Conservation (phyloP, 2,113 vertebrate species). For the Carettochelys insculpta region DNA sequence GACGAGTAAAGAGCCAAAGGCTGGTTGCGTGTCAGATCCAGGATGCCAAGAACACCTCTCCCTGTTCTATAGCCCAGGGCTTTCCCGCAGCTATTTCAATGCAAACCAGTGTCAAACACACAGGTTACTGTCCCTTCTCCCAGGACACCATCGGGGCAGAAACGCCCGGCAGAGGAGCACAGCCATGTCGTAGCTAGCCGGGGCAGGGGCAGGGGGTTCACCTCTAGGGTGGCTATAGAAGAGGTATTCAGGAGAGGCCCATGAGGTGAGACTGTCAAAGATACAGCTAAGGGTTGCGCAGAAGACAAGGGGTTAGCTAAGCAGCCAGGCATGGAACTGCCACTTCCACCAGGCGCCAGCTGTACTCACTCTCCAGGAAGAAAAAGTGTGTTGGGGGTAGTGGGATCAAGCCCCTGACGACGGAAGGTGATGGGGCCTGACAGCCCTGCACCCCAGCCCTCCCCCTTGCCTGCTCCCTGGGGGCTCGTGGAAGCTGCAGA, state of each 20-base stretch:
- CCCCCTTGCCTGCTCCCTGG: background rate
- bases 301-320: background rate
- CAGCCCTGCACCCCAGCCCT: background rate
- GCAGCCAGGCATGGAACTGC: background rate
- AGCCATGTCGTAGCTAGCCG: background rate
- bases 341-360: no score
- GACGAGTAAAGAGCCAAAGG: background rate
- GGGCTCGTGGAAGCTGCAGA: background rate
- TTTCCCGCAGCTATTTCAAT: background rate
- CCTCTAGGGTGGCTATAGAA: no score
- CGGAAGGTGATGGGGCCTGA: background rate
- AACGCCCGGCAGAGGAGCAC: background rate
- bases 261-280: no score
- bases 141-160: background rate
- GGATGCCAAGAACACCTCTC: fast-evolving
- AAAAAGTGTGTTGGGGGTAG: background rate
- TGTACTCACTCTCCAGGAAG: background rate
- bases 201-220: no score
- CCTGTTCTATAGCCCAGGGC: fast-evolving
- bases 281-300: no score
- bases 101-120: no score
- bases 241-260: no score
- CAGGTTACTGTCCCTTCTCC: fast-evolving
- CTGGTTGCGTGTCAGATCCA: fast-evolving
- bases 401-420: no score